Percentiles rank a stretch among this genome's conserved stretches.
These are phyloP conservation scores for Micromesistius poutassou DNA, from an alignment of 2,797 vertebrate species.

Conservation along the genomic window DNA sequence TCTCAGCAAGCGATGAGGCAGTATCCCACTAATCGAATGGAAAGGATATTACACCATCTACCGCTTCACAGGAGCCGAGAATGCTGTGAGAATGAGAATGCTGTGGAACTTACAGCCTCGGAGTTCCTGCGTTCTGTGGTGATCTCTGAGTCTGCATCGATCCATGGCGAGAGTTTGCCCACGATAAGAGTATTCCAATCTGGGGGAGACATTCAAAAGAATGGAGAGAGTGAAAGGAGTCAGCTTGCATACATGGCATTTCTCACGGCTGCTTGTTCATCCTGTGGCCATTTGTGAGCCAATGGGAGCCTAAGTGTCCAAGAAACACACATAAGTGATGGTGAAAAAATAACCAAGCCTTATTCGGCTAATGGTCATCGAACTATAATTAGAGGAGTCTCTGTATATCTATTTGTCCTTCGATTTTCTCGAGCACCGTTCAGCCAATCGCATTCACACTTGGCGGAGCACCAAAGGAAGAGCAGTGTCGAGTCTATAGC, in stretches of 20 bases:
- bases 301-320: background rate
- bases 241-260: too few relatives aligned
- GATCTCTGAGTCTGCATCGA: slow-evolving; percentile 82
- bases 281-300: background rate
- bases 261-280: background rate
- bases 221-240: background rate
- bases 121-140: slow-evolving; percentile 83
- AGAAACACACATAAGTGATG: background rate
- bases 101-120: slow-evolving; percentile 77
- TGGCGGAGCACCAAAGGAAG: too few relatives aligned
- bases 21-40: background rate
- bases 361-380: background rate
- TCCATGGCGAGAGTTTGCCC: slow-evolving; percentile 90
- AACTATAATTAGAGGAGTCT: too few relatives aligned
- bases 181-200: slow-evolving; percentile 95
- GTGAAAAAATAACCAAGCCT: background rate
- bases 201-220: slow-evolving; percentile 40
- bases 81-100: background rate
- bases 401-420: too few relatives aligned
- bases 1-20: background rate
- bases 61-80: background rate
- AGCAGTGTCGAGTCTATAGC: too few relatives aligned
- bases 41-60: background rate
- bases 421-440: too few relatives aligned
- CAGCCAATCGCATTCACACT: too few relatives aligned